phyloP scores from a whole-genome alignment of 2,888 invertebrate genomes.

The Eurois occulta region DNA sequence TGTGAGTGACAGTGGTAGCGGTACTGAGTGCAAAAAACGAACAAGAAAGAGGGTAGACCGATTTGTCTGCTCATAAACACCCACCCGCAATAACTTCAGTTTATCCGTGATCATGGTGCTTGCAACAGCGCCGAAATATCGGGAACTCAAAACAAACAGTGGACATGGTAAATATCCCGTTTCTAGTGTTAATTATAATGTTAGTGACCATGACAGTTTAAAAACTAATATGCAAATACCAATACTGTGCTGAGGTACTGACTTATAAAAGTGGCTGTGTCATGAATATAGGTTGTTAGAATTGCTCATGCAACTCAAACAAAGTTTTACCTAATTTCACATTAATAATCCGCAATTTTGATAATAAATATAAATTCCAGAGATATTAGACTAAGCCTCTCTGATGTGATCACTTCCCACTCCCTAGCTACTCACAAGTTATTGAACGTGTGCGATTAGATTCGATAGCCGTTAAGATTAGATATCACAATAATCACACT shows the following conservation, averaged over 20 bases:
- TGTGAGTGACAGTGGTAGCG: too few relatives aligned
- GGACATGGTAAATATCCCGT: too few relatives aligned
- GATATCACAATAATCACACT: neutral
- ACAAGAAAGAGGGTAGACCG: too few relatives aligned
- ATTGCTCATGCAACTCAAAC: neutral
- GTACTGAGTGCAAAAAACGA: too few relatives aligned
- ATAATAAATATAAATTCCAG: neutral
- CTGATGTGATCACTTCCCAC: constrained; percentile 3
- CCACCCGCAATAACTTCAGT: too few relatives aligned
- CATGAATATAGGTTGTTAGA: neutral
- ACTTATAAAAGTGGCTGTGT: neutral
- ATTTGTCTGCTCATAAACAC: too few relatives aligned
- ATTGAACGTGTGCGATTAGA: constrained; percentile 9
- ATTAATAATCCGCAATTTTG: neutral
- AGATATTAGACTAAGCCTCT: constrained; percentile 7
- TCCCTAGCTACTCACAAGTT: neutral
- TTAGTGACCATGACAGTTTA: too few relatives aligned
- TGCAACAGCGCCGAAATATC: too few relatives aligned
- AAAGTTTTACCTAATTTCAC: neutral
- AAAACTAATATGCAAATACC: too few relatives aligned
- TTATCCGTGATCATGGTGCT: too few relatives aligned
- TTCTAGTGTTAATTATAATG: too few relatives aligned
- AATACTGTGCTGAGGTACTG: neutral
- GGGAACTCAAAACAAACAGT: too few relatives aligned
- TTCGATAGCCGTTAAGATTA: neutral